A percentile compares a stretch with the other conserved stretches of the same genome.
Conservation (phyloP, 1,140 invertebrate species). For the Heliconius nattereri region DNA sequence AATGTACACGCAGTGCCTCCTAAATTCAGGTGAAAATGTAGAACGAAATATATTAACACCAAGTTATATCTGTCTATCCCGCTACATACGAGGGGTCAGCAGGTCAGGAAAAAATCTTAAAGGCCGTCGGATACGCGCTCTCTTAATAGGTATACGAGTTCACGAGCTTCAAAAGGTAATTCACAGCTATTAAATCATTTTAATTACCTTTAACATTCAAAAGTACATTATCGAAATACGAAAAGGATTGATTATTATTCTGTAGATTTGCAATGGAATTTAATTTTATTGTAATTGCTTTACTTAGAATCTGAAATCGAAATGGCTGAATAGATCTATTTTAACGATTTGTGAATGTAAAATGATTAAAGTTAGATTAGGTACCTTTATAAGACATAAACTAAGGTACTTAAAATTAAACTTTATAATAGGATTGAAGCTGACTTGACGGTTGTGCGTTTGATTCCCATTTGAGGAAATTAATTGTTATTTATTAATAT, state of each 20-base stretch:
- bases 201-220: constrained; percentile 14
- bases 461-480: no score
- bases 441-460: no score
- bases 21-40: not conserved
- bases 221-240: constrained; percentile 25
- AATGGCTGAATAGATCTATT: constrained; percentile 16
- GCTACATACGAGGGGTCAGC: no score
- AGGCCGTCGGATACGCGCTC: not conserved
- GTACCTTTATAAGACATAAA: no score
- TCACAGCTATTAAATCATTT: not conserved
- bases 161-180: not conserved
- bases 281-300: constrained; percentile 31
- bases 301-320: constrained; percentile 20
- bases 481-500: no score
- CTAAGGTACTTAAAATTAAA: no score
- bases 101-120: not conserved
- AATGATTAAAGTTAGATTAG: constrained; percentile 2
- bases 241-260: constrained; percentile 24
- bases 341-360: constrained; percentile 20
- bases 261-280: constrained; percentile 25
- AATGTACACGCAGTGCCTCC: no score
- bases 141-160: not conserved
- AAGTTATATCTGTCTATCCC: no score
- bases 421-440: no score
- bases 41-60: not conserved